phyloP scores from a whole-genome alignment of 2,113 vertebrate species.

The Sprattus sprattus region DNA sequence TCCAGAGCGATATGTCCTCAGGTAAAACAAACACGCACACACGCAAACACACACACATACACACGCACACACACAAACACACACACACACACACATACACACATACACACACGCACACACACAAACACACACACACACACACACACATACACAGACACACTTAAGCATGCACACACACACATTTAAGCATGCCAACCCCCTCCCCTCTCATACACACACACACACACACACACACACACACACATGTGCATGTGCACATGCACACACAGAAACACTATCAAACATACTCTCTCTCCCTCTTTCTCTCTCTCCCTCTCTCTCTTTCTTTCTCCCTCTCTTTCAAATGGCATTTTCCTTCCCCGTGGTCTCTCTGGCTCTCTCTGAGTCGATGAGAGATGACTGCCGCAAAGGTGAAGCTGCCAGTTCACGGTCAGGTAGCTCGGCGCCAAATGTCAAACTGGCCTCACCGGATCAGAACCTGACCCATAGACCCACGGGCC shows the following conservation, averaged over 20 bases:
- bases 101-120: not conserved
- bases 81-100: not conserved
- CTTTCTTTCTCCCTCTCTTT: not conserved
- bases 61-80: not conserved
- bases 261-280: not conserved
- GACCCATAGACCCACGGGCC: slow-evolving; percentile 33
- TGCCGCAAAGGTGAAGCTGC: slow-evolving; percentile 22
- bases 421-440: slow-evolving; percentile 33
- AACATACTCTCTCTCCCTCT: not conserved
- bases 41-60: not conserved
- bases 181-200: not conserved
- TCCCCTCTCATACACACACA: not conserved
- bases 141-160: not conserved
- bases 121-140: not conserved
- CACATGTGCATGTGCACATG: not conserved
- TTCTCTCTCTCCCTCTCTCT: not conserved
- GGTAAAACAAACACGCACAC: not conserved
- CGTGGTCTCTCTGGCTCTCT: not conserved
- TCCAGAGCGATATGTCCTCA: not conserved
- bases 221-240: not conserved
- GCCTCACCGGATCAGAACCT: slow-evolving; percentile 52
- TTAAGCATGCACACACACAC: not conserved
- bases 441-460: slow-evolving; percentile 50
- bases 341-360: not conserved
- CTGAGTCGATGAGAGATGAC: slow-evolving; percentile 39